Evolutionary conservation across 2,888 invertebrate genomes (phyloP), one percentile per base, ranked within the genome.

Genomic region (Osmoderma eremita): DNA sequence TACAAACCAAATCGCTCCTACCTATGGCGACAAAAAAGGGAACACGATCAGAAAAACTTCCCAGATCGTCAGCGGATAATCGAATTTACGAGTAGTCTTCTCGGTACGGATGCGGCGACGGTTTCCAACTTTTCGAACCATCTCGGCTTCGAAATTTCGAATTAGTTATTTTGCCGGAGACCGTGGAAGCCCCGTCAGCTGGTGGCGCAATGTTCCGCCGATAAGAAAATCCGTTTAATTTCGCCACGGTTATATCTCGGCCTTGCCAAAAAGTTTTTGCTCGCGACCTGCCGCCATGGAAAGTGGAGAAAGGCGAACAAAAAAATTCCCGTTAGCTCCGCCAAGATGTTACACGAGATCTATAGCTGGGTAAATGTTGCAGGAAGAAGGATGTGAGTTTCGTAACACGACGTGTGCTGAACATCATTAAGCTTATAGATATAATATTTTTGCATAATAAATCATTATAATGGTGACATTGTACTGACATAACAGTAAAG

Each of bases 221-320:
- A 39, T 53, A 53, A 53, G 38, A 53, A 53, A 53, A 38, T 38
- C 15, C 53, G 38, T 53, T 39, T 53, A 53, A 53, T 53, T 53
- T 53, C 38, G 53, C 18, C 38, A 17, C 53, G 38, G 38, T 39
- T 50, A 50, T 42, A 42, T 50, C 13, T 22, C 24, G 6, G n/a
- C 10, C 3, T 20, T 24, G 20, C 8, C 22, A 13, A 24, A 30
- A 50, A 50, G 22, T 24, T 50, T 50, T 18, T 24, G n/a, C 12
- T 18, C 49, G 20, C 49, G 20, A 22, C 3, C 22, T 24, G 18
- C 20, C 20, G 4, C 20, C 17, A 20, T 30, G 30, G 20, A 20
- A 49, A 49, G n/a, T 22, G 2, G 49, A 49, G 20, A 22, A 0
- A 49, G 6, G 12, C n/a, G 5, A 3, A 3, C 3, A 22, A 30